Conservation (phyloP, 2,888 invertebrate species). For the Mesochorus sp. region DNA sequence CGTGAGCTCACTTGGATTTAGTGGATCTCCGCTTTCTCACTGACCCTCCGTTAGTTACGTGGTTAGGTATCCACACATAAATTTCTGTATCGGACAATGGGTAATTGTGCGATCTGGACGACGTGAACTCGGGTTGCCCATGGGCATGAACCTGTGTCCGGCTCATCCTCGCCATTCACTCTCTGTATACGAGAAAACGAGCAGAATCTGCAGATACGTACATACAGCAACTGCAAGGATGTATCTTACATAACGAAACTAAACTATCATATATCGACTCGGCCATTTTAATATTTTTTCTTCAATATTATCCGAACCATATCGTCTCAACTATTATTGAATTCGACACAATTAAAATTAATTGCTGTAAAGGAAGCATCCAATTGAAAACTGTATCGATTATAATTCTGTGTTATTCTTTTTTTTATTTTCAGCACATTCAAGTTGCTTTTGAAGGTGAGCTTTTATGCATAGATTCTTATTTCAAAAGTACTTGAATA, state of each 20-base stretch:
- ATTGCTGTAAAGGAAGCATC: too few species aligned
- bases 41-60: slow-evolving; percentile 75
- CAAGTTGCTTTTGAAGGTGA: slow-evolving; percentile 16
- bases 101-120: slow-evolving; percentile 79
- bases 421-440: too few species aligned
- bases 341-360: too few species aligned
- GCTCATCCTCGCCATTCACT: slow-evolving; percentile 40
- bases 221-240: too few species aligned
- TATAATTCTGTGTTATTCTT: too few species aligned
- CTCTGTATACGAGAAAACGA: not conserved
- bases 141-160: slow-evolving; percentile 60
- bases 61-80: slow-evolving; percentile 79
- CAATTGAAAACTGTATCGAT: too few species aligned
- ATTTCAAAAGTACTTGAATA: slow-evolving; percentile 43
- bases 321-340: too few species aligned
- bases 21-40: slow-evolving; percentile 69
- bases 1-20: slow-evolving; percentile 67
- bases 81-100: slow-evolving; percentile 82
- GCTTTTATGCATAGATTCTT: slow-evolving; percentile 18
- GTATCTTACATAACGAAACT: too few species aligned
- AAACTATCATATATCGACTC: too few species aligned
- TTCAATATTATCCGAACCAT: too few species aligned
- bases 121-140: slow-evolving; percentile 68
- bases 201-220: not conserved
- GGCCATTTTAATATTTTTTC: too few species aligned